Conservation (phyloP, 2,797 vertebrate species). For the Bradypus variegatus region DNA sequence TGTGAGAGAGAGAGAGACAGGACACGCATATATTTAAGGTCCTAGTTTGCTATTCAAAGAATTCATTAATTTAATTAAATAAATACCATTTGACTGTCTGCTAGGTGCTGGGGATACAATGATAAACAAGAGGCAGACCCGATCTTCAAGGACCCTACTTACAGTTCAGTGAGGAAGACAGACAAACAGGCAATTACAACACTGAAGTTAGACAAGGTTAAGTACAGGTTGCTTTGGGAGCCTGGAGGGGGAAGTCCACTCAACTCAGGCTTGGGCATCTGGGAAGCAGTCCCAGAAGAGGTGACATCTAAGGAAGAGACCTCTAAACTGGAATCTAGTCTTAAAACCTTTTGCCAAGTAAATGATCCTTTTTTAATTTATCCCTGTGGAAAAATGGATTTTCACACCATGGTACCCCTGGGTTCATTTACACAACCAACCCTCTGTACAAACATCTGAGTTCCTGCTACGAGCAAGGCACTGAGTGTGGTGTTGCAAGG, state of each 20-base stretch:
- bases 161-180: background rate
- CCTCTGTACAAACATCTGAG: background rate
- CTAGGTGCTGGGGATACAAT: background rate
- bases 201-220: background rate
- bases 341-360: background rate
- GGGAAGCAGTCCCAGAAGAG: background rate
- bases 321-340: background rate
- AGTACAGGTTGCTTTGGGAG: background rate
- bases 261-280: background rate
- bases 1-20: background rate
- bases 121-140: background rate
- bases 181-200: background rate
- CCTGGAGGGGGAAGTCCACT: background rate
- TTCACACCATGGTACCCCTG: background rate
- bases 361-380: background rate
- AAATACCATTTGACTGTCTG: background rate
- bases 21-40: background rate
- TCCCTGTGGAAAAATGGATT: background rate
- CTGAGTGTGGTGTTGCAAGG: background rate
- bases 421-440: background rate
- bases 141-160: background rate
- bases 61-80: slow-evolving; percentile 9
- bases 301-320: background rate
- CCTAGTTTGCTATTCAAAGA: slow-evolving; percentile 38
- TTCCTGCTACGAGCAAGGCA: background rate